Evolutionary conservation across 2,888 invertebrate species (phyloP).

Genomic region (Nephrocerus scutellatus): DNA sequence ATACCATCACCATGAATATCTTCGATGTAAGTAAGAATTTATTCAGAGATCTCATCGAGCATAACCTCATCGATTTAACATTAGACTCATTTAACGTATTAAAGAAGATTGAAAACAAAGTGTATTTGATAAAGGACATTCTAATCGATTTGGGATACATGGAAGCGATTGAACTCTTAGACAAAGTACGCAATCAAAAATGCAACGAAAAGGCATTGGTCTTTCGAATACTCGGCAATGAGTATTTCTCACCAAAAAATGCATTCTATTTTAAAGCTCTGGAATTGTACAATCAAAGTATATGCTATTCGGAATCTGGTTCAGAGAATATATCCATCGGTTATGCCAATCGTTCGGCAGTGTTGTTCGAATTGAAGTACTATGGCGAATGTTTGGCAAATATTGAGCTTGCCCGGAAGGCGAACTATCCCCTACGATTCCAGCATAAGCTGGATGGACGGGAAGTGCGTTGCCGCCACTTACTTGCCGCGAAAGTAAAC

Average conservation of each 20-base stretch:
- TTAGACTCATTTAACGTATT: no score
- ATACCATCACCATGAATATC: no score
- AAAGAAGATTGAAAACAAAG: no score
- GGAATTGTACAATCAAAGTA: conserved; percentile 30
- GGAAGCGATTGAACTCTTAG: no score
- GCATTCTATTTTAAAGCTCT: conserved; percentile 45
- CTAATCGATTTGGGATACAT: no score
- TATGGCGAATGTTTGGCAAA: conserved; percentile 59
- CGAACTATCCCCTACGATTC: no score
- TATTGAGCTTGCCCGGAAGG: conserved; percentile 56
- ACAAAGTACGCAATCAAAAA: conserved; percentile 44
- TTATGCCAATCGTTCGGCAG: conserved; percentile 65
- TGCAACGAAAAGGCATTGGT: conserved; percentile 43
- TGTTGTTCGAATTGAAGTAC: conserved; percentile 54
- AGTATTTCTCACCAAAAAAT: conserved; percentile 41
- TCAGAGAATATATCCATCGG: conserved; percentile 55
- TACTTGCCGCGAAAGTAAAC: conserved; percentile 13
- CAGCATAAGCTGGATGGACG: conserved; percentile 53
- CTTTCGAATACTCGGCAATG: conserved; percentile 52
- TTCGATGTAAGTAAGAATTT: no score
- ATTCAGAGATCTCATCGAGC: no score
- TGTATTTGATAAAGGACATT: no score
- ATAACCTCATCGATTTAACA: no score
- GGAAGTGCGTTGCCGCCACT: conserved; percentile 45
- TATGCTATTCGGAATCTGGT: conserved; percentile 51